Evolutionary conservation across 92 coral and sea anemone genomes (phyloP).

Genomic region (Phymanthus crucifer): DNA sequence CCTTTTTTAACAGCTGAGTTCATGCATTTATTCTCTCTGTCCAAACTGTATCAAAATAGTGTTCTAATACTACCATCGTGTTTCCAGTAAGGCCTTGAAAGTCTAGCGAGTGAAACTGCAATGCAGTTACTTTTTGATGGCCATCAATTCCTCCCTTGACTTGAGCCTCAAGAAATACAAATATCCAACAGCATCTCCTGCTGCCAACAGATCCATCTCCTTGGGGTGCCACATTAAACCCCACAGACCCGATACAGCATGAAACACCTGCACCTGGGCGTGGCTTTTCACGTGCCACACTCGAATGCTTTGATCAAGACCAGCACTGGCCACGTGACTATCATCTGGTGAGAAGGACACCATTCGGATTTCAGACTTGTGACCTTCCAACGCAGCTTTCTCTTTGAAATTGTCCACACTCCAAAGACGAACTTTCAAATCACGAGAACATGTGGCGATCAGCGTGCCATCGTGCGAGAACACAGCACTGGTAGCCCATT

Average conservation of each 20-base stretch:
- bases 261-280: slow-evolving; percentile 58
- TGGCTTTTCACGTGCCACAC: slow-evolving; percentile 51
- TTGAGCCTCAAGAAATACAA: slow-evolving; percentile 52
- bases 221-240: slow-evolving; percentile 63
- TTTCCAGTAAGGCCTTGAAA: no score
- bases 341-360: slow-evolving; percentile 60
- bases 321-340: slow-evolving; percentile 58
- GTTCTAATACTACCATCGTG: no score
- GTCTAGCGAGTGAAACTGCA: no score
- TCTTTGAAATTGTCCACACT: slow-evolving; percentile 32
- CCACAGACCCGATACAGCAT: slow-evolving; percentile 64
- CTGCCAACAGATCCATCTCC: slow-evolving; percentile 33
- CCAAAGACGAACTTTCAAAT: slow-evolving; percentile 57
- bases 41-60: no score
- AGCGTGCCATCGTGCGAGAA: slow-evolving; percentile 57
- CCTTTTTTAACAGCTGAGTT: no score
- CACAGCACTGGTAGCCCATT: slow-evolving; percentile 62
- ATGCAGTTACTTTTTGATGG: neutral
- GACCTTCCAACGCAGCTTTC: slow-evolving; percentile 38
- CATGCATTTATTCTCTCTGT: no score
- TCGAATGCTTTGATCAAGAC: slow-evolving; percentile 66
- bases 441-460: slow-evolving; percentile 61
- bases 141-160: slow-evolving; percentile 1
- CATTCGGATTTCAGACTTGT: slow-evolving; percentile 64
- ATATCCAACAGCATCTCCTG: slow-evolving; percentile 68